These are phyloP conservation scores for Prionace glauca DNA, from an alignment of 2,797 vertebrate genomes.

Conservation along the genomic window DNA sequence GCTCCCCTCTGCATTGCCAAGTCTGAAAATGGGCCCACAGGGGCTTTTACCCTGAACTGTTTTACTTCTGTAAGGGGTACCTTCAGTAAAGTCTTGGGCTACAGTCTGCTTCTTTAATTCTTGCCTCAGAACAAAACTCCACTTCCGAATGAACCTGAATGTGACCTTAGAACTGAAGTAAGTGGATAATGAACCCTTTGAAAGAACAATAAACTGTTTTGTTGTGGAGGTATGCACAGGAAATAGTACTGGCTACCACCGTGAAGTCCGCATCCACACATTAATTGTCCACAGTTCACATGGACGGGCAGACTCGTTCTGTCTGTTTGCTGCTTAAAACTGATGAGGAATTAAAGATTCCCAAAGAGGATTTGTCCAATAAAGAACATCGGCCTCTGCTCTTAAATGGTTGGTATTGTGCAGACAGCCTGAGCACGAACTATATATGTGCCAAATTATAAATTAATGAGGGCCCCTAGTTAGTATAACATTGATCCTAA, in stretches of 20 bases:
- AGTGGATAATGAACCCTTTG: background rate
- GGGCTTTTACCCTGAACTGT: background rate
- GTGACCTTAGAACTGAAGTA: background rate
- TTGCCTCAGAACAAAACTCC: background rate
- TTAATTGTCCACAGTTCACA: background rate
- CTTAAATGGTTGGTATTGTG: too few species aligned
- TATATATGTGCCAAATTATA: too few species aligned
- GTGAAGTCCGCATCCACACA: background rate
- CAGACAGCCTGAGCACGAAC: too few species aligned
- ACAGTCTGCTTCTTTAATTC: background rate
- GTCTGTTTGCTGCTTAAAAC: background rate
- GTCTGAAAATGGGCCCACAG: background rate
- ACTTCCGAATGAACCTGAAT: background rate
- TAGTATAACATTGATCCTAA: too few species aligned
- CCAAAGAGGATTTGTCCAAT: background rate
- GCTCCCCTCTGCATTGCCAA: too few species aligned
- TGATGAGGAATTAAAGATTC: background rate
- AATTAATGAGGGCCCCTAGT: too few species aligned
- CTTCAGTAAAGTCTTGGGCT: background rate
- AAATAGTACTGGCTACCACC: background rate
- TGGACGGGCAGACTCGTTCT: background rate
- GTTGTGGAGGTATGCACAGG: background rate
- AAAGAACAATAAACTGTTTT: background rate
- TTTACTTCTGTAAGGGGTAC: background rate
- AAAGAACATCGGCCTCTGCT: background rate